These are phyloP conservation scores for Drosophila bifasciata DNA, from an alignment of 1,140 invertebrate species.

Conservation along the genomic window DNA sequence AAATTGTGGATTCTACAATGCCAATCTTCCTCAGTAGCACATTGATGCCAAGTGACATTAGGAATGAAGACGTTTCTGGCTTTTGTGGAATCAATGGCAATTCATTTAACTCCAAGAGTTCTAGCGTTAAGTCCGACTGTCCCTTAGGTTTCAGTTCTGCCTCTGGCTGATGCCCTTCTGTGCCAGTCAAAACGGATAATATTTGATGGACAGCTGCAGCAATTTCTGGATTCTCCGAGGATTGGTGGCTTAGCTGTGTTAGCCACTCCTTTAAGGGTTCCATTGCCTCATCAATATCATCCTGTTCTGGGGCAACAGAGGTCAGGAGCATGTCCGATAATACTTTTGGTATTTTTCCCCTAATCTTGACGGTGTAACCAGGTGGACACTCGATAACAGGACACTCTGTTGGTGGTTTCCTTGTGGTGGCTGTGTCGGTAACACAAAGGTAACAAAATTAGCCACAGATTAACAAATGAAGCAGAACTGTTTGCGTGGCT, in stretches of 20 bases:
- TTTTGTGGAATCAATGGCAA: not conserved
- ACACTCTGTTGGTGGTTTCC: not conserved
- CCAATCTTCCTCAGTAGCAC: constrained; percentile 1
- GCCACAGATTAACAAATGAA: not conserved
- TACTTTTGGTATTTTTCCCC: constrained; percentile 1
- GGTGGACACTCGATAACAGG: constrained; percentile 8
- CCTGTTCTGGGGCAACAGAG: not conserved
- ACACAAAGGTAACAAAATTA: not conserved
- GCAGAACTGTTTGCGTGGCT: not conserved
- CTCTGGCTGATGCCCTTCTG: not conserved
- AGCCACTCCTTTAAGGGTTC: constrained; percentile 9
- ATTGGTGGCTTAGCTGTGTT: not conserved
- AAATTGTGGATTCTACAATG: not conserved
- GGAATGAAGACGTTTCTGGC: not conserved
- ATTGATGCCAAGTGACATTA: not conserved
- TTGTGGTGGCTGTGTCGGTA: constrained; percentile 5
- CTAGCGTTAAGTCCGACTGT: constrained; percentile 1
- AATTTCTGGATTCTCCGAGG: constrained; percentile 9
- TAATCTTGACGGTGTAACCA: constrained; percentile 13
- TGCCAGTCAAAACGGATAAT: not conserved
- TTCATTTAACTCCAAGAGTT: constrained; percentile 4
- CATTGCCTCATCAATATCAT: not conserved
- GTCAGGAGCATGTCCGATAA: constrained; percentile 5
- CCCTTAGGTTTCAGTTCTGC: not conserved
- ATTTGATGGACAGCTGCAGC: not conserved